Conservation (phyloP, 1,140 invertebrate species). For the Drosophila cardini region DNA sequence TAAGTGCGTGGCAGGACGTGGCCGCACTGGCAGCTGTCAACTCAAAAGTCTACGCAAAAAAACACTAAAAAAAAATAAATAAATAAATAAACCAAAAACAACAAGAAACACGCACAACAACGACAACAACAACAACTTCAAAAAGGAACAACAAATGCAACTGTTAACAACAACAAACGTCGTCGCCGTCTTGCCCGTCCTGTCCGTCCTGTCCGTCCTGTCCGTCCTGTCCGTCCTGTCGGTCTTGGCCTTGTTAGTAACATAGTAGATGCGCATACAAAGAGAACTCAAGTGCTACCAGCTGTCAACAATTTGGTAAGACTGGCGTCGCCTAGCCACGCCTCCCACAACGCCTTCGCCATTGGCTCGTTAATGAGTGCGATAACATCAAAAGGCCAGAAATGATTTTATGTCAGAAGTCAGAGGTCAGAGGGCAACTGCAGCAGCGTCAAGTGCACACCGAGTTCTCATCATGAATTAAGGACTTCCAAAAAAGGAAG, state of each 20-base stretch:
- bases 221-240: slow-evolving; percentile 17
- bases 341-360: slow-evolving; percentile 21
- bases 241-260: slow-evolving; percentile 65
- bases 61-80: slow-evolving; percentile 12
- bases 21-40: slow-evolving; percentile 58
- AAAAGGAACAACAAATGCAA: slow-evolving; percentile 4
- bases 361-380: slow-evolving; percentile 59
- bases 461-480: slow-evolving; percentile 34
- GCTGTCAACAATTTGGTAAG: slow-evolving; percentile 66
- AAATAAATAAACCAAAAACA: background rate
- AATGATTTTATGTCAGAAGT: slow-evolving; percentile 74
- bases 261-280: background rate
- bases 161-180: slow-evolving; percentile 23
- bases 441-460: slow-evolving; percentile 34
- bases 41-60: slow-evolving; percentile 47
- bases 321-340: slow-evolving; percentile 46
- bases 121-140: slow-evolving; percentile 1
- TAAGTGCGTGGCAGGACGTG: slow-evolving; percentile 67
- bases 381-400: slow-evolving; percentile 83
- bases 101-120: background rate
- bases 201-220: slow-evolving; percentile 38
- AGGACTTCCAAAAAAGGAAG: slow-evolving; percentile 23
- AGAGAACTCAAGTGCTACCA: slow-evolving; percentile 64
- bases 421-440: slow-evolving; percentile 23
- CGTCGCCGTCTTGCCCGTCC: slow-evolving; percentile 13